These are phyloP conservation scores for Nestor notabilis DNA, from an alignment of 2,113 vertebrate species.

Conservation along the genomic window DNA sequence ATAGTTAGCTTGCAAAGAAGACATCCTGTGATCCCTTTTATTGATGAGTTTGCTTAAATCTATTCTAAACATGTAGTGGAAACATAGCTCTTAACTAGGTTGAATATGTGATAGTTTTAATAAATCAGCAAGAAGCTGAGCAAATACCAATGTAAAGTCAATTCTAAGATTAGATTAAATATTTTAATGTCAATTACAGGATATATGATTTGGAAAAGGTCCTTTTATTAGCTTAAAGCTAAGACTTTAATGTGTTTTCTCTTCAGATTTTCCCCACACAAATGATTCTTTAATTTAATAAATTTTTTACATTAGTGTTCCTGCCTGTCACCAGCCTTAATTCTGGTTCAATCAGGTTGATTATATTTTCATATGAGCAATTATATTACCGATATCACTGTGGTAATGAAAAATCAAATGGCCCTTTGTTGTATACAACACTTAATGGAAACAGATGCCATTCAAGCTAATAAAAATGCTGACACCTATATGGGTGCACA, in stretches of 20 bases:
- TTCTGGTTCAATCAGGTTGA: neutral
- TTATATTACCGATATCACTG: neutral
- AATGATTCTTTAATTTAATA: conserved; percentile 8
- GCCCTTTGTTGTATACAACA: neutral
- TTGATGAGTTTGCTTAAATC: neutral
- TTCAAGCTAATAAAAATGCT: neutral
- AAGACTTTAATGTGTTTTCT: neutral
- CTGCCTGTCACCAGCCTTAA: neutral
- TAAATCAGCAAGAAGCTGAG: neutral
- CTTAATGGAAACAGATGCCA: neutral
- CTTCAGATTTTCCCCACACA: neutral
- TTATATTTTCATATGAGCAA: neutral
- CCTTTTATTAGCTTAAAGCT: neutral
- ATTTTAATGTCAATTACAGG: neutral
- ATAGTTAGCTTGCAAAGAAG: neutral
- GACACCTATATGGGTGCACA: neutral
- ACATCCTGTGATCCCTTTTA: neutral
- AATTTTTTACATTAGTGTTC: neutral
- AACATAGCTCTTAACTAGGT: neutral
- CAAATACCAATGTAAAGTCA: neutral
- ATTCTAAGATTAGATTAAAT: neutral
- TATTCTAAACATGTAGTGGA: neutral
- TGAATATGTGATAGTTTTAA: neutral
- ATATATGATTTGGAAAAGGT: neutral
- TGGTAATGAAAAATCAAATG: neutral